These are phyloP conservation scores for Solenodon paradoxus DNA, from an alignment of 2,113 vertebrate species.

Conservation along the genomic window DNA sequence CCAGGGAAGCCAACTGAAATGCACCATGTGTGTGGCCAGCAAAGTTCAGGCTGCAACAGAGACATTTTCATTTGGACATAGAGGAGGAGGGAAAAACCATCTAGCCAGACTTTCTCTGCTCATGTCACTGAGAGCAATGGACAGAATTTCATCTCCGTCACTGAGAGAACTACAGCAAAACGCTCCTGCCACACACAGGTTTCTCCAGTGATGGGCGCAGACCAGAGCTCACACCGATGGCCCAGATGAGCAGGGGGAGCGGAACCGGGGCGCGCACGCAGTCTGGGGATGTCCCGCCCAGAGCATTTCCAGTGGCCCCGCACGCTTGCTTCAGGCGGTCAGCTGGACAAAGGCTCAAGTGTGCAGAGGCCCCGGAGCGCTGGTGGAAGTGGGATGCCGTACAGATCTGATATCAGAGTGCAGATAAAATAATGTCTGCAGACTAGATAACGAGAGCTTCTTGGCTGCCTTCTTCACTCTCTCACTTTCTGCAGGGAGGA, in stretches of 20 bases:
- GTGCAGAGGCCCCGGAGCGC: not conserved
- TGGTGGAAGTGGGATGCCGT: conserved; percentile 30
- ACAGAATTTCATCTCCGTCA: not conserved
- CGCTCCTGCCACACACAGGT: not conserved
- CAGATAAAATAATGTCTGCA: conserved; percentile 69
- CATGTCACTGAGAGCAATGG: not conserved
- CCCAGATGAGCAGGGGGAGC: not conserved
- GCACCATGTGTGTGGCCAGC: not conserved
- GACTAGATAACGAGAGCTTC: conserved; percentile 64
- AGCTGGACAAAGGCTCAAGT: not conserved
- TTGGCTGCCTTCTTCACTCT: conserved; percentile 49
- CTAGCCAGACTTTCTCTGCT: not conserved
- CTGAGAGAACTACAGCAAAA: not conserved
- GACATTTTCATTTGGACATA: not conserved
- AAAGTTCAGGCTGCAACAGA: not conserved
- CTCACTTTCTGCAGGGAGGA: conserved; percentile 51
- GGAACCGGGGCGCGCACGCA: not conserved
- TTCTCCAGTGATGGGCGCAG: not conserved
- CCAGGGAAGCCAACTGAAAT: not conserved
- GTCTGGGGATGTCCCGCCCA: not conserved
- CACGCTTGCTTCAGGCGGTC: too few relatives aligned
- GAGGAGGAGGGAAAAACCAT: not conserved
- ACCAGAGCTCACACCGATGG: not conserved
- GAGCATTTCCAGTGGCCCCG: too few relatives aligned
- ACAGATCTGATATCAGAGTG: conserved; percentile 34